Evolutionary conservation across 2,888 invertebrate genomes (phyloP), one percentile per base, ranked within the genome.

Genomic region (Pyrgus malvae): DNA sequence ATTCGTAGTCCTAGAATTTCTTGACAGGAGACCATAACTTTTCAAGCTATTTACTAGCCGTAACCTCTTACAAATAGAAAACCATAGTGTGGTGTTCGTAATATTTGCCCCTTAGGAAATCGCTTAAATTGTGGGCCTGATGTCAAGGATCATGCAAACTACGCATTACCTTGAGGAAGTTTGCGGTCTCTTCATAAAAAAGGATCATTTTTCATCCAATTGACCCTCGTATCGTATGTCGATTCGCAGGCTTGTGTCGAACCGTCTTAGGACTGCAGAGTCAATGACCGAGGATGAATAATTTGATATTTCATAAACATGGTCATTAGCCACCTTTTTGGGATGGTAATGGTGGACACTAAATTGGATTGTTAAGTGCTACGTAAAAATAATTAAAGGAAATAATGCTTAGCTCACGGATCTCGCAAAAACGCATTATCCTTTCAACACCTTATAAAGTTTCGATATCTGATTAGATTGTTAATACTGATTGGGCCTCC

Each of bases 311-410:
- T 79, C 74, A 75, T 74, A 78, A 81, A 78, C 59, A 66, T 62
- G 66, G 72, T 78, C 78, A 79, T 83, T 80, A 81, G 70, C 70
- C 62, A 73, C 72, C 75, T 74, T 75, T 79, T 82, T 72, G 63
- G 72, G 70, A 55, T 77, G 75, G 74, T 74, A 68, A 68, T 66
- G 64, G 70, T 69, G 67, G 61, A 69, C 67, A 73, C 69, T 64
- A 68, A 69, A 72, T 68, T 68, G 58, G 64, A 61, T 68, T 65
- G 63, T 74, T 69, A 68, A 68, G 60, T 61, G 57, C 60, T 67
- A 61, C 66, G 67, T 67, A 64, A 67, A 63, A 61, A 63, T 59
- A 65, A 63, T 64, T 65, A 62, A 63, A 41, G 38, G 27, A 35
- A 50, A 29, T 45, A 45, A 57, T 45, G 44, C 50, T 37, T 21